These are phyloP conservation scores for Zootermopsis nevadensis DNA, from an alignment of 2,888 invertebrate genomes.

Conservation along the genomic window DNA sequence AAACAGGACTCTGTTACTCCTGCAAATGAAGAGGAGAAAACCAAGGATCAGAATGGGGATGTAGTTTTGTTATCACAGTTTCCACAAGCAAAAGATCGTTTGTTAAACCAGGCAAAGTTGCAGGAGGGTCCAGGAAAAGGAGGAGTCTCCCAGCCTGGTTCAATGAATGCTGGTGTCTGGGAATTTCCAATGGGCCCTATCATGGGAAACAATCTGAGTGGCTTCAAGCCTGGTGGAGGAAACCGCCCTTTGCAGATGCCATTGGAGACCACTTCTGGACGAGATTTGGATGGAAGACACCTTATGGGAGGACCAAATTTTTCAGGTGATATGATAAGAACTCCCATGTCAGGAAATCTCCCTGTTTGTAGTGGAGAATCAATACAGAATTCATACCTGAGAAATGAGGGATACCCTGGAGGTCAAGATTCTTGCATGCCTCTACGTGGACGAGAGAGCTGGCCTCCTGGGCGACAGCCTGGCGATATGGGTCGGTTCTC, in stretches of 20 bases:
- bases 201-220: slow-evolving; percentile 46
- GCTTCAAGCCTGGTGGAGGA: slow-evolving; percentile 40
- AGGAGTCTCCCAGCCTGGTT: background rate
- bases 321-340: slow-evolving; percentile 29
- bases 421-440: background rate
- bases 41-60: slow-evolving; percentile 49
- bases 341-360: slow-evolving; percentile 18
- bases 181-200: slow-evolving; percentile 41
- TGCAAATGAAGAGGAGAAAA: slow-evolving; percentile 37
- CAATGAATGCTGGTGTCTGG: slow-evolving; percentile 6
- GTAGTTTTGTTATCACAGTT: slow-evolving; percentile 47
- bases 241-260: slow-evolving; percentile 23
- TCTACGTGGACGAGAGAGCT: slow-evolving; percentile 42
- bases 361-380: background rate
- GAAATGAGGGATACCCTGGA: background rate
- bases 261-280: slow-evolving; percentile 17
- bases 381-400: slow-evolving; percentile 11
- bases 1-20: slow-evolving; percentile 45
- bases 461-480: slow-evolving; percentile 38
- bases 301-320: slow-evolving; percentile 16
- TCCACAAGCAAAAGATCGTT: slow-evolving; percentile 13
- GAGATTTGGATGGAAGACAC: slow-evolving; percentile 30
- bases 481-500: slow-evolving; percentile 28
- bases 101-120: background rate
- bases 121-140: background rate